These are phyloP conservation scores for Himalopsyche tibetana DNA, from an alignment of 2,888 invertebrate species.

Conservation along the genomic window DNA sequence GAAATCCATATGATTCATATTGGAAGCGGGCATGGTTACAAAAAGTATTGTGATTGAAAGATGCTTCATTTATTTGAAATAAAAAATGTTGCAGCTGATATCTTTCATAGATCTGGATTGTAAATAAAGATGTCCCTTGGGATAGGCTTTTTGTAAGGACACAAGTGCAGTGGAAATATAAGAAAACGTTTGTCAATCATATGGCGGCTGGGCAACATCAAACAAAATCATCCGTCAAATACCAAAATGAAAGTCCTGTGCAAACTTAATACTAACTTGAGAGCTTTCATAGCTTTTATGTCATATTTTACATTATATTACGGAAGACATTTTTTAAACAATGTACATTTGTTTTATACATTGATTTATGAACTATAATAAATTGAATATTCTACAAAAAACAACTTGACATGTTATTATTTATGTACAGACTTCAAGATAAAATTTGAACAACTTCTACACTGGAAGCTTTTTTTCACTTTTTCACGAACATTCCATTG, in stretches of 20 bases:
- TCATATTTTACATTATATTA: background rate
- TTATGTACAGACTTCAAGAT: no score
- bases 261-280: conserved; percentile 13
- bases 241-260: conserved; percentile 39
- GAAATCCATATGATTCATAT: no score
- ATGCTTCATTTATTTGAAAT: conserved; percentile 6
- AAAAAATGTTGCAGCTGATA: background rate
- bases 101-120: background rate
- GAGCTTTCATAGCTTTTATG: background rate
- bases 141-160: conserved; percentile 32
- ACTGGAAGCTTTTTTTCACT: no score
- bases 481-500: no score
- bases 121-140: conserved; percentile 35
- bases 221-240: conserved; percentile 56
- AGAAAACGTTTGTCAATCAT: conserved; percentile 59
- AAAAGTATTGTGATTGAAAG: background rate
- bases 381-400: background rate
- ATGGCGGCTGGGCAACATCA: conserved; percentile 57
- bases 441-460: no score
- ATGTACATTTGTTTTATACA: no score
- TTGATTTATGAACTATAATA: no score
- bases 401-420: no score
- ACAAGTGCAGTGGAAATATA: conserved; percentile 45
- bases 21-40: no score
- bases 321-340: no score